phyloP scores from a whole-genome alignment of 64 coral and sea anemone genomes.

The Hydrozoanthus tunicans region DNA sequence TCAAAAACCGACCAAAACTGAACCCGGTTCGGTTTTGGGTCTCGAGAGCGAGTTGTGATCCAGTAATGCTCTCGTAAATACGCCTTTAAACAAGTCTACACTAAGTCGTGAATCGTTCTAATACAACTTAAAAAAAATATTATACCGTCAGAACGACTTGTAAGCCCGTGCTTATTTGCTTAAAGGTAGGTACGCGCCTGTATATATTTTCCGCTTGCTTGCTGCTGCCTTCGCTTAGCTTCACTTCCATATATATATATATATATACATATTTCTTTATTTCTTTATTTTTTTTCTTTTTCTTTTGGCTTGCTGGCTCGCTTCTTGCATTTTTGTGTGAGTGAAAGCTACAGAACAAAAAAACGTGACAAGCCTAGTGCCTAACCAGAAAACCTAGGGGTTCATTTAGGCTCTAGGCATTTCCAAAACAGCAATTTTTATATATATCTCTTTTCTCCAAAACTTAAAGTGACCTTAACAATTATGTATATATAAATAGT shows the following conservation, averaged over 20 bases:
- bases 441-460: not conserved
- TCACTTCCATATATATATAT: too few species aligned
- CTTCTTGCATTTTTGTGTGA: too few species aligned
- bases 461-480: too few species aligned
- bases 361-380: too few species aligned
- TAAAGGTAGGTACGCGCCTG: slow-evolving; percentile 48
- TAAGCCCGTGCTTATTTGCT: slow-evolving; percentile 52
- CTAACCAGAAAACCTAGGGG: not conserved
- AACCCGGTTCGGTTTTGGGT: slow-evolving; percentile 58
- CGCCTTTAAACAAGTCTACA: slow-evolving; percentile 29
- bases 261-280: too few species aligned
- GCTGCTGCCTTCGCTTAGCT: too few species aligned
- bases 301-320: too few species aligned
- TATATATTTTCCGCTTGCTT: too few species aligned
- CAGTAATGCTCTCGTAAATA: slow-evolving; percentile 56
- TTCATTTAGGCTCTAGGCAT: slow-evolving; percentile 9
- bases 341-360: too few species aligned
- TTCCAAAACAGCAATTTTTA: slow-evolving; percentile 10
- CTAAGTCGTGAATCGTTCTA: slow-evolving; percentile 46
- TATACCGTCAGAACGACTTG: slow-evolving; percentile 37
- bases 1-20: slow-evolving; percentile 57
- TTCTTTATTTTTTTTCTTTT: too few species aligned
- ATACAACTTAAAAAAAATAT: too few species aligned
- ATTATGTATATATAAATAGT: too few species aligned
- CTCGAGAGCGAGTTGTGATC: slow-evolving; percentile 65